Evolutionary conservation across 92 coral and sea anemone species (phyloP), one percentile per base, ranked within the genome.

Genomic region (Epizoanthus stellaris): DNA sequence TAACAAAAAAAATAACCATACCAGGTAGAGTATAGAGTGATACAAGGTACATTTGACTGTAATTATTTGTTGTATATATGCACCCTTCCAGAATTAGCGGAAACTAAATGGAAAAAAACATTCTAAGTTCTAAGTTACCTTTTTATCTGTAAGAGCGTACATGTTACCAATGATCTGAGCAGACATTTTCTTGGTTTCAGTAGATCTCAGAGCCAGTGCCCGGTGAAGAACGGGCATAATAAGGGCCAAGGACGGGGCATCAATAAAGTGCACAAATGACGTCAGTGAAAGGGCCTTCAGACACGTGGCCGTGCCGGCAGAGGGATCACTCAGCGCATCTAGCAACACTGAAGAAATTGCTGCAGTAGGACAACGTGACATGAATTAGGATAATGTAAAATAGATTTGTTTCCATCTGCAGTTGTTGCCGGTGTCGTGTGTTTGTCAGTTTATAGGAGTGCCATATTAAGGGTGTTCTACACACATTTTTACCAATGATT

Each of bases 151-250:
- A 40, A 96, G 89, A 21, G 99, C 93, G 73, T 94, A 96, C 99
- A 96, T 96, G 60, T 94, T 94, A 72, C 99, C 99, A 69, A 96
- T 94, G 47, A 96, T 96, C 90, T 94, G 99, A 0, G 99, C 86
- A 19, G 99, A 98, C 99, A 96, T 96, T 79, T 96, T 96, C 93
- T 96, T 96, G 59, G 98, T 94, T 75, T 96, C 99, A 0, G 99
- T 96, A 1, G 99, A 94, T 68, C 99, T 89, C 61, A 93, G 95
- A 64, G 90, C 81, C 57, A 96, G 93, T 21, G 99, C 99, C 38
- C 99, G 92, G 77, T 94, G 99, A 76, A 96, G 89, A 52, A 96
- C 95, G 73, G 99, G 99, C 99, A 96, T 96, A 68, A 96, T 96
- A 5, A 96, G 95, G 56, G 99, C 99, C 39, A 96, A 91, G 1